These are phyloP conservation scores for Drosophila tanythrix DNA, from an alignment of 2,888 invertebrate species.

Conservation along the genomic window DNA sequence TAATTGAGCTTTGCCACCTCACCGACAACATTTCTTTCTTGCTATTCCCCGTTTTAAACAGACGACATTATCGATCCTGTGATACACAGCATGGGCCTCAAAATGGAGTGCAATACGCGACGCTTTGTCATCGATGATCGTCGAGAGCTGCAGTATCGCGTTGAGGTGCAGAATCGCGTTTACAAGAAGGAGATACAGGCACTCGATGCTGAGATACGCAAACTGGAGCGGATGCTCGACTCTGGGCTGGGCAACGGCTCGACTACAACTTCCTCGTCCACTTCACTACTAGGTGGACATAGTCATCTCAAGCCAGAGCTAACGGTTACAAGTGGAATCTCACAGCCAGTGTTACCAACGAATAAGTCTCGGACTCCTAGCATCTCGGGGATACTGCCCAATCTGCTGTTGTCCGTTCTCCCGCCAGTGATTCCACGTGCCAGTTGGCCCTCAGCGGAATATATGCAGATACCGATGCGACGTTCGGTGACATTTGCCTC, in stretches of 20 bases:
- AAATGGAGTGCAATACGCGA: conserved; percentile 94
- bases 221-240: conserved; percentile 90
- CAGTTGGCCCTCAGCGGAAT: conserved; percentile 91
- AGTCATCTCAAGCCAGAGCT: conserved; percentile 82
- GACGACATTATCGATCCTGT: conserved; percentile 91
- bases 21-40: not conserved
- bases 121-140: conserved; percentile 93
- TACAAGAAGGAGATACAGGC: conserved; percentile 93
- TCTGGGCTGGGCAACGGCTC: conserved; percentile 86
- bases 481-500: conserved; percentile 89
- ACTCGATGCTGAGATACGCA: conserved; percentile 91
- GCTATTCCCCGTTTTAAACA: conserved; percentile 51
- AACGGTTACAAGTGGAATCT: conserved; percentile 78
- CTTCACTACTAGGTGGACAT: conserved; percentile 76
- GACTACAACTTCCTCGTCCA: conserved; percentile 86
- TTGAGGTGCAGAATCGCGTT: conserved; percentile 96
- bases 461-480: conserved; percentile 86
- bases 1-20: not conserved
- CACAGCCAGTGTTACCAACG: conserved; percentile 49
- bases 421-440: conserved; percentile 91
- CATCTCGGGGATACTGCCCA: conserved; percentile 89
- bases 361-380: conserved; percentile 87
- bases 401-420: conserved; percentile 89
- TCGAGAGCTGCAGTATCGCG: conserved; percentile 92
- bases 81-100: conserved; percentile 94